Evolutionary conservation across 1,140 invertebrate genomes (phyloP), one percentile per base, ranked within the genome.

Genomic region (Ostrea edulis): DNA sequence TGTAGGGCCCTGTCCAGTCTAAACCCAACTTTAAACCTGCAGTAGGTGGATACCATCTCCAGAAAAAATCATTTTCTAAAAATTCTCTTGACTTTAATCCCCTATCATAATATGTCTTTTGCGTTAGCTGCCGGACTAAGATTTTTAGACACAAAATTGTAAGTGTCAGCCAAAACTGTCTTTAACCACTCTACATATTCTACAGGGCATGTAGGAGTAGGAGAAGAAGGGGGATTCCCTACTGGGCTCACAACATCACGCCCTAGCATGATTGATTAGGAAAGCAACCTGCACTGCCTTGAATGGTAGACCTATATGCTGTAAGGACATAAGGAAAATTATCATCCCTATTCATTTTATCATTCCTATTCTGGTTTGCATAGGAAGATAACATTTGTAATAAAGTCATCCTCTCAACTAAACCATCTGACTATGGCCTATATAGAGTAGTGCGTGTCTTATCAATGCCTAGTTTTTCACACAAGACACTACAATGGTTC

Each of bases 331-430:
- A 88, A 14, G 86, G 86, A 7, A 91, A 52, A 55, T 87, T 77
- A 22, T 84, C 65, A 65, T 90, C 89, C 90, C 88, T 90, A n/a
- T n/a, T n/a, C n/a, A n/a, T n/a, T n/a, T n/a, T n/a, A 54, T 90
- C 81, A 14, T 54, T 54, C 51, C 82, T 22, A 17, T 87, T 55
- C 20, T 87, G 68, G 14, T 55, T 29, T 14, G 83, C 44, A 35
- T 82, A 95, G 91, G 89, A 77, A 12, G 81, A 22, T 29, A 93
- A 85, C 87, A 90, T 89, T 12, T 89, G 71, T 44, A 85, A 54
- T 17, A 93, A 65, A 9, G 93, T 93, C 35, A 91, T 88, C 82
- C 92, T 90, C 54, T 93, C 90, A 29, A 91, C 87, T 65, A 87
- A 83, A 8, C 88, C 89, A 87, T 91, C 84, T 14, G 88, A 90